These are phyloP conservation scores for Sphyrna mokarran DNA, from an alignment of 2,113 vertebrate species.

Conservation along the genomic window DNA sequence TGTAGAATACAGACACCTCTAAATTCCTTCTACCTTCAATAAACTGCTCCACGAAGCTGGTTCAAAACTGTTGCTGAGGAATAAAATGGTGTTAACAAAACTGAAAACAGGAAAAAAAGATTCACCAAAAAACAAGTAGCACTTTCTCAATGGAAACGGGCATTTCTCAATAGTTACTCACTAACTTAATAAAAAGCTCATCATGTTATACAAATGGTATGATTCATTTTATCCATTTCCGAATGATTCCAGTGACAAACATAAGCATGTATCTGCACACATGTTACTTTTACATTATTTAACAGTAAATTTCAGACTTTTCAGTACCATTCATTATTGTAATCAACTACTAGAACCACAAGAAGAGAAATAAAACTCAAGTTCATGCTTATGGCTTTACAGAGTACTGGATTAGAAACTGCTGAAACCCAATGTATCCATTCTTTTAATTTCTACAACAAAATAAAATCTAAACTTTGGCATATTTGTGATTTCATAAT, in stretches of 20 bases:
- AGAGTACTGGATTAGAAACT: background rate
- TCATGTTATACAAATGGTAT: background rate
- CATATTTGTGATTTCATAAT: background rate
- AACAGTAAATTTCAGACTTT: background rate
- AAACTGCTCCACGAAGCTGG: background rate
- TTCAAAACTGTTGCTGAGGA: background rate
- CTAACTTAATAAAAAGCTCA: background rate
- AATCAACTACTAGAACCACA: background rate
- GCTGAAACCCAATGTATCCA: background rate
- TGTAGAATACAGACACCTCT: background rate
- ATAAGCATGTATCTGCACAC: too few relatives aligned
- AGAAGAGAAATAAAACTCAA: background rate
- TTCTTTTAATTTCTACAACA: background rate
- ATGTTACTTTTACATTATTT: background rate
- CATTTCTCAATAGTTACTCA: background rate
- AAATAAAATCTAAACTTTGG: background rate
- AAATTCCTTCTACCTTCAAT: background rate
- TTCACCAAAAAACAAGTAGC: background rate
- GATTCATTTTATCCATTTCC: background rate
- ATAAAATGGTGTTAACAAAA: background rate
- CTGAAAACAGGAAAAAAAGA: background rate
- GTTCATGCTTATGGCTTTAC: too few relatives aligned
- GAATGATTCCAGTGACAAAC: background rate
- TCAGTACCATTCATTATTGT: background rate
- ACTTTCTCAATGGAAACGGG: background rate